Evolutionary conservation across 2,113 vertebrate genomes (phyloP), one percentile per base, ranked within the genome.

Genomic region (Todiramphus saurophagus): DNA sequence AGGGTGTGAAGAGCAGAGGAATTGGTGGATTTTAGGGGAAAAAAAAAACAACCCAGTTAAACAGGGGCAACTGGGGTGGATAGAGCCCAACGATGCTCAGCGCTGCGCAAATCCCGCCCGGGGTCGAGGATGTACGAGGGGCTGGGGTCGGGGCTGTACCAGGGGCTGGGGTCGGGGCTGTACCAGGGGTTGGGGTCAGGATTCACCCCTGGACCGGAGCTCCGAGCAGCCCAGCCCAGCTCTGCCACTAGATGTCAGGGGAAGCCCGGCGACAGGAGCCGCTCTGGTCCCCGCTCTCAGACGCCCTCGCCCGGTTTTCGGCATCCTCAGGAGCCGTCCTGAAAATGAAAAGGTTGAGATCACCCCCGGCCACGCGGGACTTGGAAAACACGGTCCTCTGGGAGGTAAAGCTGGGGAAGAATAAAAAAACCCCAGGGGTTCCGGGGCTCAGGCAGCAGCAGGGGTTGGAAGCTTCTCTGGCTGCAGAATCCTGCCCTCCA

Each of bases 321-420:
- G 68, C 17, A 3, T 66, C 73, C 21, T 19, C 87, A 99, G 99
- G 99, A 48, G 96, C 98, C 58, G 73, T 99, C 74, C 77, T 99
- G 96, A 98, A 97, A 95, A 66, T 95, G n/a, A 98, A 98, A 2
- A 25, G 91, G 46, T 97, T 98, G 73, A 98, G 98, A 1, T 59
- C 98, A 6, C 97, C 98, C 12, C 69, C 96, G 11, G 98, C 98
- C 59, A 76, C 87, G 9, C 95, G 91, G 44, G 97, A 97, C 96
- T 98, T 60, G 9, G 99, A 98, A 59, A 98, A 98, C 96, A 74
- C 78, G 44, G 58, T 98, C 82, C 98, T 98, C 93, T 98, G 98
- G 98, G 99, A 99, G 99, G 99, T 99, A 86, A 98, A 67, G 11
- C 4, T 16, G 16, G 10, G 17, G 35, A 41, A 19, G 44, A 25